These are phyloP conservation scores for Propsilocerus akamusi DNA, from an alignment of 1,140 invertebrate genomes.

Conservation along the genomic window DNA sequence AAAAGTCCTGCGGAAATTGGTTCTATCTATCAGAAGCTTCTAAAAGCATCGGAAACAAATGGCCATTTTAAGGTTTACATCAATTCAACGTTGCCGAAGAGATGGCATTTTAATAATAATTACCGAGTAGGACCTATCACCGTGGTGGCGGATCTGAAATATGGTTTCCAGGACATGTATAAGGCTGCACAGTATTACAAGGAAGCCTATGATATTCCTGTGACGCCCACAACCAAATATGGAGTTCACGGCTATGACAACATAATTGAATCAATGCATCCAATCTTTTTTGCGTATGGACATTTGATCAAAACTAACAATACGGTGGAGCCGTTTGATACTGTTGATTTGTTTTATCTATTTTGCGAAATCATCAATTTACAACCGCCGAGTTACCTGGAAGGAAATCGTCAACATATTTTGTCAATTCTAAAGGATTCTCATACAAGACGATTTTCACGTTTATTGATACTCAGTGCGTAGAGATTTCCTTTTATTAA, in stretches of 20 bases:
- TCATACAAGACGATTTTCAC: too few relatives aligned
- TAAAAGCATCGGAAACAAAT: constrained; percentile 21
- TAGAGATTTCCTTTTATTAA: too few relatives aligned
- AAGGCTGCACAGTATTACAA: constrained; percentile 24
- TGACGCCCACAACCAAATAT: constrained; percentile 17
- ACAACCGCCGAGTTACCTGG: neutral
- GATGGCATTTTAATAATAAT: constrained; percentile 39
- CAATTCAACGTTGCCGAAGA: constrained; percentile 32
- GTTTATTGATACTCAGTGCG: too few relatives aligned
- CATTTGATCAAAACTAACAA: constrained; percentile 35
- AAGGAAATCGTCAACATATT: neutral
- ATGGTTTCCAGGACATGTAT: constrained; percentile 33
- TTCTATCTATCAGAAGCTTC: constrained; percentile 30
- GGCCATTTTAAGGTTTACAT: constrained; percentile 33
- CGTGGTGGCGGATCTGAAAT: constrained; percentile 33
- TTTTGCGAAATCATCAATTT: constrained; percentile 35
- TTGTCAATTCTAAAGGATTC: neutral
- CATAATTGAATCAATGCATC: constrained; percentile 33
- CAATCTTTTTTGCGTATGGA: constrained; percentile 48
- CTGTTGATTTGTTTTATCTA: constrained; percentile 44
- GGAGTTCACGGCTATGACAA: constrained; percentile 54
- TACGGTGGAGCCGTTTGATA: constrained; percentile 34
- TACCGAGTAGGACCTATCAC: constrained; percentile 32
- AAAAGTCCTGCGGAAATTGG: constrained; percentile 27
- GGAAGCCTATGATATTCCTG: constrained; percentile 25